phyloP scores from a whole-genome alignment of 1,140 invertebrate species.

The Drosophila cardini region DNA sequence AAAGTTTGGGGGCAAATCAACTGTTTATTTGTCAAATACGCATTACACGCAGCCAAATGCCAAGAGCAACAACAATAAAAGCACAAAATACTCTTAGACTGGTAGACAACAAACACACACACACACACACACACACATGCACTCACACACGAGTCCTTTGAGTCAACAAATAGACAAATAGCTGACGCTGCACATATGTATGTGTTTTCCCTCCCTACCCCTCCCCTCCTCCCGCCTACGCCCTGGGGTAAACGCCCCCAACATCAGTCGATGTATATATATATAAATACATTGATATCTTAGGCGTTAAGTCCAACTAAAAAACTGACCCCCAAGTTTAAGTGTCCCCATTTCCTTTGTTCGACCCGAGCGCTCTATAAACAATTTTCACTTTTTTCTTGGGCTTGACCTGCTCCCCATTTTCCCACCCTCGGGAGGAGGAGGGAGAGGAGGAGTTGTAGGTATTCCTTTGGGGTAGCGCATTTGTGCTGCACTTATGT shows the following conservation, averaged over 20 bases:
- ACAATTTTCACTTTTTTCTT: conserved; percentile 76
- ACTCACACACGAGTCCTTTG: conserved; percentile 63
- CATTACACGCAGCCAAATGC: conserved; percentile 71
- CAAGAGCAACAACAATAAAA: conserved; percentile 68
- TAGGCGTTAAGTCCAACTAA: conserved; percentile 55
- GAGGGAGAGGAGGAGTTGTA: conserved; percentile 1
- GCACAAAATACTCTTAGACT: conserved; percentile 25
- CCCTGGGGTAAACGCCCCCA: conserved; percentile 61
- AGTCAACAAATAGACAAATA: conserved; percentile 76
- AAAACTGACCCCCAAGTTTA: conserved; percentile 59
- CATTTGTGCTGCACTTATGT: conserved; percentile 82
- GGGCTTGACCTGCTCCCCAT: conserved; percentile 25
- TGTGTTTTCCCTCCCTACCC: conserved; percentile 10
- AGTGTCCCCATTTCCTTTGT: conserved; percentile 33
- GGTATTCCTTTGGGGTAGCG: conserved; percentile 70
- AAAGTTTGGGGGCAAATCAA: conserved; percentile 61
- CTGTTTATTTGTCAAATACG: conserved; percentile 83
- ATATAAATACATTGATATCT: conserved; percentile 45
- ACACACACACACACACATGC: conserved; percentile 28
- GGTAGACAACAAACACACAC: conserved; percentile 28
- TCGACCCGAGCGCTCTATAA: conserved; percentile 59
- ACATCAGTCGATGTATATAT: conserved; percentile 43
- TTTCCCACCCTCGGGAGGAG: neutral
- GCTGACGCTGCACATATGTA: conserved; percentile 79
- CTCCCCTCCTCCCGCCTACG: neutral